phyloP scores from a whole-genome alignment of 2,888 invertebrate genomes.

The Trachelus troglodyta region DNA sequence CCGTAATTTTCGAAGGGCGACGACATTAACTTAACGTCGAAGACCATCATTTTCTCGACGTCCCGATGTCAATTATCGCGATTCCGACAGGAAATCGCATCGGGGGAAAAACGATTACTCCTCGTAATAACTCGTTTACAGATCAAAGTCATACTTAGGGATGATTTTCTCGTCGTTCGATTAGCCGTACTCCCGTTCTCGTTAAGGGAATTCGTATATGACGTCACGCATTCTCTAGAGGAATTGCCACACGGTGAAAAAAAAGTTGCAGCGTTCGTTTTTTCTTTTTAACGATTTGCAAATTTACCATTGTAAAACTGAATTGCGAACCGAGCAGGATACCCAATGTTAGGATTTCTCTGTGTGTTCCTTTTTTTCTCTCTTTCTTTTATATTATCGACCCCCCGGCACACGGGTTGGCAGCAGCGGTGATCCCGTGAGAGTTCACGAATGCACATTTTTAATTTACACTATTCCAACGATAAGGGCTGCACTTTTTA shows the following conservation, averaged over 20 bases:
- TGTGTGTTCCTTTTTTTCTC: background rate
- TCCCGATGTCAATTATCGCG: slow-evolving; percentile 20
- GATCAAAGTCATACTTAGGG: background rate
- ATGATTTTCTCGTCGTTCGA: background rate
- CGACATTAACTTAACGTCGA: slow-evolving; percentile 52
- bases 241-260: background rate
- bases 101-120: background rate
- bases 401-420: background rate
- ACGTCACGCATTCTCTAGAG: background rate
- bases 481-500: background rate
- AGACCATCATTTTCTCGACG: slow-evolving; percentile 48
- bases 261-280: background rate
- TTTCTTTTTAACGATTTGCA: background rate
- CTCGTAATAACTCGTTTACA: background rate
- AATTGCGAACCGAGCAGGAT: background rate
- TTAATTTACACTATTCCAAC: background rate
- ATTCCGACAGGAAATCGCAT: background rate
- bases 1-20: slow-evolving; percentile 53
- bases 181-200: background rate
- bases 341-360: background rate
- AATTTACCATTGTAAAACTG: background rate
- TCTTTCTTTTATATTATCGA: background rate
- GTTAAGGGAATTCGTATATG: background rate
- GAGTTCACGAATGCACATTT: background rate
- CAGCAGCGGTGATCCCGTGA: background rate